Percentiles rank a stretch among this genome's conserved stretches.
Conservation (phyloP, 2,797 vertebrate species). For the Hapalemur alaotrensis region DNA sequence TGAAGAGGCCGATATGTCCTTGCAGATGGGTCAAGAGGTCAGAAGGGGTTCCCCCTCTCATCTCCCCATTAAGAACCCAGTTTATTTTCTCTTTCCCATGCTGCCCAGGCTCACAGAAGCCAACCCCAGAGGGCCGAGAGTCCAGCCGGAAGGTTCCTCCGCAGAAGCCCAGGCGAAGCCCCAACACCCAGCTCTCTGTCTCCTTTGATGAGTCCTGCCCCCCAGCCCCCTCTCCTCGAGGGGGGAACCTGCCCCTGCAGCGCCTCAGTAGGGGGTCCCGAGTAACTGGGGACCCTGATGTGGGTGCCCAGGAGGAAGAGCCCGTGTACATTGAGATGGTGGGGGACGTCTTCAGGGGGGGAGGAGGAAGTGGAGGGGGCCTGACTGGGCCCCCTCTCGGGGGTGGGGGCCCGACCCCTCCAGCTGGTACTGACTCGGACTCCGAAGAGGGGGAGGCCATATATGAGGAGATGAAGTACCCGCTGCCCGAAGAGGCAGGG, state of each 20-base stretch:
- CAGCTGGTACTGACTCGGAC: constrained; percentile 90
- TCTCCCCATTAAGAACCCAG: background rate
- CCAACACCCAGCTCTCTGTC: constrained; percentile 92
- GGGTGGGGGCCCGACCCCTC: constrained; percentile 71
- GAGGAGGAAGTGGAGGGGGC: constrained; percentile 79
- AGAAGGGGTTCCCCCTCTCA: background rate
- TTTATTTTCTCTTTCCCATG: background rate
- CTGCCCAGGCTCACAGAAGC: constrained; percentile 89
- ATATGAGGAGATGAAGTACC: constrained; percentile 97
- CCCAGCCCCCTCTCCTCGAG: constrained; percentile 83
- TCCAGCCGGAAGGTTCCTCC: constrained; percentile 91
- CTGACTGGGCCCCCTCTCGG: constrained; percentile 82
- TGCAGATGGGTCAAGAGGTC: background rate
- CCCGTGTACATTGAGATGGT: constrained; percentile 97
- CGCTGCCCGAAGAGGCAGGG: constrained; percentile 87
- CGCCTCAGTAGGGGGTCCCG: constrained; percentile 78
- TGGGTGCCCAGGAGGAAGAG: constrained; percentile 87
- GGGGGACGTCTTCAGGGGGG: constrained; percentile 90
- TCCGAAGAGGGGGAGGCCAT: constrained; percentile 95
- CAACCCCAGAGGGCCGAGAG: constrained; percentile 86
- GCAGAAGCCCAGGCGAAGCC: constrained; percentile 93
- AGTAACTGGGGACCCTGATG: constrained; percentile 70
- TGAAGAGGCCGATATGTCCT: background rate
- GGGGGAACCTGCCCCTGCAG: constrained; percentile 62
- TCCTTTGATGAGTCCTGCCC: constrained; percentile 81